These are phyloP conservation scores for Periphyllus acericola DNA, from an alignment of 2,888 invertebrate species.

Conservation along the genomic window DNA sequence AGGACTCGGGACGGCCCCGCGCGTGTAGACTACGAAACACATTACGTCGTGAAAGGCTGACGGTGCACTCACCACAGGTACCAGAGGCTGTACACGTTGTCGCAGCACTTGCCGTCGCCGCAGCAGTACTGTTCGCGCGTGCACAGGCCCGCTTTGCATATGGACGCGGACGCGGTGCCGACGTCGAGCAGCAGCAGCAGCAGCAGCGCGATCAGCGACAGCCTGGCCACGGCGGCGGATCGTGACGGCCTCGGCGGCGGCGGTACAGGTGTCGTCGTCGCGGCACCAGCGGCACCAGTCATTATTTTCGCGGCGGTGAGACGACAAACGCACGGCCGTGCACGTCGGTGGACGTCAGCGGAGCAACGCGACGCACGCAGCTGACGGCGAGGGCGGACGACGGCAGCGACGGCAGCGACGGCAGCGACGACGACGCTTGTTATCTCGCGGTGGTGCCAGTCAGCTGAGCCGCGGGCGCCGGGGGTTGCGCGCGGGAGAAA, in stretches of 20 bases:
- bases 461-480: slow-evolving; percentile 28
- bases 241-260: not conserved
- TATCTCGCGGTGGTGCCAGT: slow-evolving; percentile 21
- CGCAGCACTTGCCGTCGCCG: slow-evolving; percentile 54
- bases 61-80: slow-evolving; percentile 43
- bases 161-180: slow-evolving; percentile 48
- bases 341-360: not conserved
- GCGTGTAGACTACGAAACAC: too few species aligned
- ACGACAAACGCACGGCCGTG: not conserved
- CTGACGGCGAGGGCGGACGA: not conserved
- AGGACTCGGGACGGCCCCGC: too few species aligned
- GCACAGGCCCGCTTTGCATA: slow-evolving; percentile 54
- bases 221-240: not conserved
- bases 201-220: slow-evolving; percentile 2
- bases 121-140: slow-evolving; percentile 54
- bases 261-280: not conserved
- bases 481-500: slow-evolving; percentile 1
- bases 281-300: not conserved
- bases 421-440: not conserved
- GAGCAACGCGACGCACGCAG: not conserved
- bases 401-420: not conserved
- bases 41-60: too few species aligned
- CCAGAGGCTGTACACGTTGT: slow-evolving; percentile 61
- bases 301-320: not conserved
- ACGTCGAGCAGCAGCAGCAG: slow-evolving; percentile 23